phyloP scores from a whole-genome alignment of 2,888 invertebrate genomes.

The Melipona beecheii region DNA sequence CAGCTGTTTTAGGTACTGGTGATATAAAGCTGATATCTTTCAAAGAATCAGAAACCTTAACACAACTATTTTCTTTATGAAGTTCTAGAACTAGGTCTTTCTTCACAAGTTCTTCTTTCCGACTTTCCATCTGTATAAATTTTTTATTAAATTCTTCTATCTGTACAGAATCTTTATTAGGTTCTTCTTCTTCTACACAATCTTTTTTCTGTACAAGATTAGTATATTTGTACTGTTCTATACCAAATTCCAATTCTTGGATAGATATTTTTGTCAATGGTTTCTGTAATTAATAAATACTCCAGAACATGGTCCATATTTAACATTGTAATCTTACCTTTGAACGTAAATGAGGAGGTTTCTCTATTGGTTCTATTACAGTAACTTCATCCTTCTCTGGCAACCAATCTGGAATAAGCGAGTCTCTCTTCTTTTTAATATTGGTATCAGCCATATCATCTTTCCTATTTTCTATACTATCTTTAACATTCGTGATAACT shows the following conservation, averaged over 20 bases:
- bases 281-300: constrained; percentile 83
- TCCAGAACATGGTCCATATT: constrained; percentile 25
- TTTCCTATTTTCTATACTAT: constrained; percentile 14
- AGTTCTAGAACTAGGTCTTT: neutral
- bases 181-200: neutral
- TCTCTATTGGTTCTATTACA: constrained; percentile 85
- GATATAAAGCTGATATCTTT: constrained; percentile 73
- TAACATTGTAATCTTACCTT: constrained; percentile 84
- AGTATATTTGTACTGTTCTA: neutral
- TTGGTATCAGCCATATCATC: neutral
- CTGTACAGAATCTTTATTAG: neutral
- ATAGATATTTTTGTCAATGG: constrained; percentile 86
- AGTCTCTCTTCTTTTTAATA: constrained; percentile 49
- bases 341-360: constrained; percentile 88
- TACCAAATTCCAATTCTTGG: constrained; percentile 80
- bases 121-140: neutral
- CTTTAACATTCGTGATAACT: constrained; percentile 31
- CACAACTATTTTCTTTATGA: neutral
- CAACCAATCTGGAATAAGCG: constrained; percentile 83
- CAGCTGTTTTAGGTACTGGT: constrained; percentile 86
- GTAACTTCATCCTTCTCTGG: constrained; percentile 82
- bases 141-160: neutral
- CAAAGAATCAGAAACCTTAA: neutral
- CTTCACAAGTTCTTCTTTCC: neutral
- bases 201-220: neutral